phyloP scores from a whole-genome alignment of 2,888 invertebrate genomes.

The Chrysolina oricalcia region DNA sequence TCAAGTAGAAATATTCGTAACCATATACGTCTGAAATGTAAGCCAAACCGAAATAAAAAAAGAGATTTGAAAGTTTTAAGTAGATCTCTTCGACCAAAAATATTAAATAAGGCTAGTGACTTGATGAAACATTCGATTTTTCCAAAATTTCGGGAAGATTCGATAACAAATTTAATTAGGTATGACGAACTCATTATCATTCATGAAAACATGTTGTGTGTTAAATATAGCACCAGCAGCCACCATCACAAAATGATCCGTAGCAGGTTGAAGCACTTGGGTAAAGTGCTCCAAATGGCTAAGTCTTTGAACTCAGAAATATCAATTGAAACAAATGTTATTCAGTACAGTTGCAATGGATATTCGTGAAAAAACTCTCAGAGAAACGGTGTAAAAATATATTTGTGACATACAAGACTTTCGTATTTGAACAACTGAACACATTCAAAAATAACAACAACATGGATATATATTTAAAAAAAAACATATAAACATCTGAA shows the following conservation, averaged over 20 bases:
- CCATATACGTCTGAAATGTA: slow-evolving; percentile 6
- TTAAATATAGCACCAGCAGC: slow-evolving; percentile 6
- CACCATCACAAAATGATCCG: neutral
- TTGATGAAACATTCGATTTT: neutral
- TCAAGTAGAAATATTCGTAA: slow-evolving; percentile 5
- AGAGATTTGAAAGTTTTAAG: neutral
- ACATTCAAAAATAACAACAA: too few species aligned
- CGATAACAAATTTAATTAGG: neutral
- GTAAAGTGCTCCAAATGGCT: neutral
- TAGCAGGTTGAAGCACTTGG: neutral
- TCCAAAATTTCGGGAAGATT: neutral
- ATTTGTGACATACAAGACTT: too few species aligned
- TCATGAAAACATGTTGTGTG: neutral
- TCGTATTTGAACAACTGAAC: too few species aligned
- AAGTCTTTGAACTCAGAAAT: neutral
- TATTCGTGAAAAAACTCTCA: too few species aligned
- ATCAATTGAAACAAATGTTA: too few species aligned
- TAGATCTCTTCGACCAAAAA: slow-evolving; percentile 7
- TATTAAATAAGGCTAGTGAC: neutral
- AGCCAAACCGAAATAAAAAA: neutral
- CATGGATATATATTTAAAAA: too few species aligned
- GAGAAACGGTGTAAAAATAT: too few species aligned
- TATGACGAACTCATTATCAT: neutral
- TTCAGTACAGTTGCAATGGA: too few species aligned
- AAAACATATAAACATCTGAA: too few species aligned